Conservation (phyloP, 2,888 invertebrate genomes). For the Toxonevra muliebris region DNA sequence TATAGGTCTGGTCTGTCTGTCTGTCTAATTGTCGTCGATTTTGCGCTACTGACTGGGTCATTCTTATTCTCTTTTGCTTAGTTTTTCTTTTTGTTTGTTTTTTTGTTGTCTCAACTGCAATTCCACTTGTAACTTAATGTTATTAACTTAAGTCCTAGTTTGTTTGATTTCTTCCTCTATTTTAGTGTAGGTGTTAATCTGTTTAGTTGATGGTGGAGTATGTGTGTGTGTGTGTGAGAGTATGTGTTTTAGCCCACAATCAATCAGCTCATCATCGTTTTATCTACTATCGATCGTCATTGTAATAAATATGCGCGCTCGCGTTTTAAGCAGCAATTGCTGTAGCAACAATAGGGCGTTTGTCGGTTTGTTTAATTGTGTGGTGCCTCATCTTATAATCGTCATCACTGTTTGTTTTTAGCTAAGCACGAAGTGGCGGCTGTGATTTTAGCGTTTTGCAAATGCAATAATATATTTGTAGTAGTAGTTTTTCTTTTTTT, state of each 20-base stretch:
- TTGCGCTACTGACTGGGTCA: too few relatives aligned
- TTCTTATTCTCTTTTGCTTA: too few relatives aligned
- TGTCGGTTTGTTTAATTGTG: too few relatives aligned
- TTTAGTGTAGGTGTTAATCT: conserved; percentile 1
- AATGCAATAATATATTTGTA: conserved; percentile 28
- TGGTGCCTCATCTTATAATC: too few relatives aligned
- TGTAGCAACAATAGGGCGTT: too few relatives aligned
- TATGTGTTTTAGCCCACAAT: conserved; percentile 14
- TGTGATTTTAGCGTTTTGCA: conserved; percentile 20
- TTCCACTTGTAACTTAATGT: conserved; percentile 23
- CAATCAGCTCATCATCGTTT: conserved; percentile 10
- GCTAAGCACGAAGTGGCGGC: too few relatives aligned
- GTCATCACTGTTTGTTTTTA: too few relatives aligned
- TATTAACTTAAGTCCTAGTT: conserved; percentile 22
- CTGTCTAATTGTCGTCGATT: too few relatives aligned
- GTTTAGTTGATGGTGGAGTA: neutral
- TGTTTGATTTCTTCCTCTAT: neutral
- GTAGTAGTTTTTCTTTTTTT: conserved; percentile 29
- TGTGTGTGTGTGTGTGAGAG: conserved; percentile 7
- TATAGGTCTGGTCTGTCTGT: conserved; percentile 4
- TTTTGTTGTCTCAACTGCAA: conserved; percentile 3
- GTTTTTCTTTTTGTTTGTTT: too few relatives aligned
- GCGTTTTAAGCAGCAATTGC: neutral
- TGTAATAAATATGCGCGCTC: conserved; percentile 12
- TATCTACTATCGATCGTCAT: neutral